Percentiles rank a stretch among this genome's conserved stretches.
Evolutionary conservation across 2,113 vertebrate genomes (phyloP).

Genomic region (Uropsilus gracilis): DNA sequence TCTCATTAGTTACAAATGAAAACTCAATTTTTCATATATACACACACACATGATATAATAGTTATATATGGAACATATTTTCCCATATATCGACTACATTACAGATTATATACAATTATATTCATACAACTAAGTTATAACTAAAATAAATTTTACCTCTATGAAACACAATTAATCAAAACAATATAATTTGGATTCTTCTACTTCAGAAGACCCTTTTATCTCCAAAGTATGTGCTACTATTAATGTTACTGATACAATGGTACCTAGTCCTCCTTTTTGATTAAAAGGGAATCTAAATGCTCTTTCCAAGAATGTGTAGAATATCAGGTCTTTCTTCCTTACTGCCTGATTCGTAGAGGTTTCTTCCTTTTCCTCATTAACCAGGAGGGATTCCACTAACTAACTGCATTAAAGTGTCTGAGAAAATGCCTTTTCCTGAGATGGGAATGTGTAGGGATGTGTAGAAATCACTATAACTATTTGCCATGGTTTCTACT

Average conservation of each 20-base stretch:
- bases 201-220: background rate
- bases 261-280: background rate
- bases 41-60: background rate
- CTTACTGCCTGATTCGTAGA: background rate
- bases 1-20: background rate
- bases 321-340: background rate
- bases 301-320: background rate
- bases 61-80: background rate
- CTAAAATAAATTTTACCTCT: background rate
- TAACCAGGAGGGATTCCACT: conserved; percentile 21
- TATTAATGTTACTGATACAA: background rate
- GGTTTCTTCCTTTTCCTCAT: background rate
- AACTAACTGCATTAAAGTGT: background rate
- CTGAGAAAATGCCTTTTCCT: conserved; percentile 23
- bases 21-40: background rate
- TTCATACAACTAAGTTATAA: background rate
- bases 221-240: background rate
- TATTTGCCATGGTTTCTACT: background rate
- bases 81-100: background rate
- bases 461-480: background rate
- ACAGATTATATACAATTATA: background rate
- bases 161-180: background rate
- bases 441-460: background rate
- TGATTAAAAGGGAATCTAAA: background rate
- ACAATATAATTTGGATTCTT: background rate